phyloP scores from a whole-genome alignment of 2,888 invertebrate species.

The Tethea ocularis region DNA sequence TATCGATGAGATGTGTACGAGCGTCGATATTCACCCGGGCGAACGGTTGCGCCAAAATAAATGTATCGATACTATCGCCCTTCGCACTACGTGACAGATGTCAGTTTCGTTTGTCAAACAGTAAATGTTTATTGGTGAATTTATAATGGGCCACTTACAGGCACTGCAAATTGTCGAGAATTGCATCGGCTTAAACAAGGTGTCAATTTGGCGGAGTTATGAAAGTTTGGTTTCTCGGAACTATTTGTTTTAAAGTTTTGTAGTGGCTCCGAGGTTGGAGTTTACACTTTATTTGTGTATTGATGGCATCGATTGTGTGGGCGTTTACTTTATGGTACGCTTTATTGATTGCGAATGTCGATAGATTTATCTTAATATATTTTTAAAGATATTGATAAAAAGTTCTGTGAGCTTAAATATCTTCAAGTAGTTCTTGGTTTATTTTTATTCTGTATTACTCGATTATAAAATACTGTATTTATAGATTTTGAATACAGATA shows the following conservation, averaged over 20 bases:
- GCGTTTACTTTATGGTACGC: constrained; percentile 61
- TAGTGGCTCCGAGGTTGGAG: constrained; percentile 48
- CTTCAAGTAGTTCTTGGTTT: background rate
- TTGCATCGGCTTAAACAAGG: constrained; percentile 79
- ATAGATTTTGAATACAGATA: too few relatives aligned
- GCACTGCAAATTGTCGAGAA: constrained; percentile 78
- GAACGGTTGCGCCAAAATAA: background rate
- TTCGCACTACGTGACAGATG: constrained; percentile 21
- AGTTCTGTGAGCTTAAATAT: background rate
- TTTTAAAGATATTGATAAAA: constrained; percentile 6
- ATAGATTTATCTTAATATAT: constrained; percentile 17
- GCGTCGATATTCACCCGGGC: constrained; percentile 16
- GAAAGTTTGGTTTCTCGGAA: constrained; percentile 78
- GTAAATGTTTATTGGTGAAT: constrained; percentile 45
- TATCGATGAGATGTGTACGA: constrained; percentile 76
- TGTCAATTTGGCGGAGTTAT: constrained; percentile 83
- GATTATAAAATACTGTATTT: background rate
- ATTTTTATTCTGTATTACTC: background rate
- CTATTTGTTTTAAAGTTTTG: constrained; percentile 79
- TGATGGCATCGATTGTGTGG: constrained; percentile 57
- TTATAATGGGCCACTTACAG: constrained; percentile 81
- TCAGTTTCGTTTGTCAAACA: constrained; percentile 36
- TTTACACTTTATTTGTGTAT: constrained; percentile 70
- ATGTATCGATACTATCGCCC: background rate
- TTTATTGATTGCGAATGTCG: constrained; percentile 60